A percentile compares a stretch with the other conserved stretches of the same genome.
Evolutionary conservation across 2,113 vertebrate genomes (phyloP).

Genomic region (Clinocottus analis): DNA sequence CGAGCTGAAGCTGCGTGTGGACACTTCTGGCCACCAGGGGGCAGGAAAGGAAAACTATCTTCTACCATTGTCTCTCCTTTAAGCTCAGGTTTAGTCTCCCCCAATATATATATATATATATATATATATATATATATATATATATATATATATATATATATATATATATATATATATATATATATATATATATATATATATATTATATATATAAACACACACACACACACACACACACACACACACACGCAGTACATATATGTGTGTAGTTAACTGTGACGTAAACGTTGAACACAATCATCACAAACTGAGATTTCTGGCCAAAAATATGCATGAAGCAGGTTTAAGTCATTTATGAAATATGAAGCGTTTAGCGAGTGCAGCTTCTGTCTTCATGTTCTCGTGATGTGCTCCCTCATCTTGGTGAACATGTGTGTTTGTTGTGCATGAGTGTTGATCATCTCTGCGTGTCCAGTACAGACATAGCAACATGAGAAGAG

Average conservation of each 20-base stretch:
- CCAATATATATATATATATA: too few species aligned
- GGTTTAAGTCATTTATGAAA: neutral
- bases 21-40: neutral
- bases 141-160: too few species aligned
- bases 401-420: neutral
- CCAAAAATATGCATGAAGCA: conserved; percentile 2
- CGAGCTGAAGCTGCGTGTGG: conserved; percentile 9
- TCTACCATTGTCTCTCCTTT: neutral
- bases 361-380: neutral
- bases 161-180: too few species aligned
- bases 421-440: neutral
- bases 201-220: too few species aligned
- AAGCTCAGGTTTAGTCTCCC: neutral
- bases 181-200: too few species aligned
- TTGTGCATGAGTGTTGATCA: neutral
- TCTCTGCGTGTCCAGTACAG: neutral
- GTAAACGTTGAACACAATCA: neutral
- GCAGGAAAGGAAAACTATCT: neutral
- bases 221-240: too few species aligned
- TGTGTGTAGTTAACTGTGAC: too few species aligned
- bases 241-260: too few species aligned
- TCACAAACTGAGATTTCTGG: neutral
- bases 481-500: neutral
- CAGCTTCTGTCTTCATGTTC: neutral
- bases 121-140: too few species aligned